A percentile compares a stretch with the other conserved stretches of the same genome.
Evolutionary conservation across 2,113 vertebrate species (phyloP).

Genomic region (Sylvilagus bachmani): DNA sequence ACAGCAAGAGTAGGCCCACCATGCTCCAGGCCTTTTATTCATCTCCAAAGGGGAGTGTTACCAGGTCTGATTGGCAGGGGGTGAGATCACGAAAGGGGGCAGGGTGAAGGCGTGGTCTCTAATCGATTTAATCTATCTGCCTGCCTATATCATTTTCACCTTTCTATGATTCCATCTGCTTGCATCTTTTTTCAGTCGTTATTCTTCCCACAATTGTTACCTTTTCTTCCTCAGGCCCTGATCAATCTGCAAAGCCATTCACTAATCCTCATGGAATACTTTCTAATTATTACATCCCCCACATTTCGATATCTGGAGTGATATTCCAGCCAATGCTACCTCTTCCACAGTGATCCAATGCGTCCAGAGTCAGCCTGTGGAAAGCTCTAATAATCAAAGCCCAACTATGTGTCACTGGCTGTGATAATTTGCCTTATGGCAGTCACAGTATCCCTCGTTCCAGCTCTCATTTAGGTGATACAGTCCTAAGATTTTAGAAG

Average conservation of each 20-base stretch:
- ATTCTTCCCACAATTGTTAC: neutral
- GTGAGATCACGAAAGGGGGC: no score
- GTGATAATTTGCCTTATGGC: neutral
- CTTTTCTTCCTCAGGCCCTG: neutral
- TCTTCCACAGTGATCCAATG: neutral
- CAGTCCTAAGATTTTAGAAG: neutral
- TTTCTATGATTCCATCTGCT: neutral
- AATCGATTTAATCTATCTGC: no score
- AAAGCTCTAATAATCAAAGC: conserved; percentile 6
- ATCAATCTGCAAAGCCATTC: neutral
- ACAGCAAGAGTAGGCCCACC: no score
- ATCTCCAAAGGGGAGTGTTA: no score
- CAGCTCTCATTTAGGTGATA: neutral
- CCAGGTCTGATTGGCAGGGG: no score
- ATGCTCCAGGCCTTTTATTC: no score
- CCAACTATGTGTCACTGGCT: neutral
- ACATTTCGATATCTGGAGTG: neutral
- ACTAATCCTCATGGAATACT: neutral
- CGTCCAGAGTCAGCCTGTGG: neutral
- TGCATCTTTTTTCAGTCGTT: neutral
- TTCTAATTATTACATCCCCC: neutral
- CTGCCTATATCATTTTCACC: neutral
- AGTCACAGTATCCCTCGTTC: neutral
- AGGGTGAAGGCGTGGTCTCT: no score
- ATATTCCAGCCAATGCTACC: neutral